Conservation (phyloP, 2,113 vertebrate species). For the Nanorana parkeri region DNA sequence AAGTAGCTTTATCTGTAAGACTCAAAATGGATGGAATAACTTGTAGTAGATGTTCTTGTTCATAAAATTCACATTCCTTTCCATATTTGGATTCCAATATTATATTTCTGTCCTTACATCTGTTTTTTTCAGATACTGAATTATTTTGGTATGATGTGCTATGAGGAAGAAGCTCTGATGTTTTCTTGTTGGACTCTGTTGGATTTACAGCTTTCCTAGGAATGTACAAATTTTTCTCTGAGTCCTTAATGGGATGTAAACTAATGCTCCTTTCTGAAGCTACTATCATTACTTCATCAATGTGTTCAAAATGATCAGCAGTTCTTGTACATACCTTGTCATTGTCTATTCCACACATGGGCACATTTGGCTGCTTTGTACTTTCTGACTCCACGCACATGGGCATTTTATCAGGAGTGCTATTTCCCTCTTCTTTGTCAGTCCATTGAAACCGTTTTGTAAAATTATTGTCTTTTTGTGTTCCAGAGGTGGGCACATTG, state of each 20-base stretch:
- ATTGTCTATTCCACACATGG: neutral
- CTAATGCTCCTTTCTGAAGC: neutral
- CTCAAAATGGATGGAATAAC: slow-evolving; percentile 20
- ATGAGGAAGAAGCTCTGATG: neutral
- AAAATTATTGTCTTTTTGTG: neutral
- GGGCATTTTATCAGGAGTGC: neutral
- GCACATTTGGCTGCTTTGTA: neutral
- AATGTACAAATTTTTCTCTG: neutral
- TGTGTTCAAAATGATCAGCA: neutral
- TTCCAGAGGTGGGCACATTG: neutral
- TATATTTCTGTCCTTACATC: neutral
- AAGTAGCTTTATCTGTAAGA: slow-evolving; percentile 27
- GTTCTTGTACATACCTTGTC: neutral
- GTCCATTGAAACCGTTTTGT: neutral
- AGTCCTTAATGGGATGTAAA: neutral
- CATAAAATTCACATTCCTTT: slow-evolving; percentile 58
- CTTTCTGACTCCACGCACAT: neutral
- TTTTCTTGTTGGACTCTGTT: neutral
- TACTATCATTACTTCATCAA: neutral
- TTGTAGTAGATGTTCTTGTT: slow-evolving; percentile 55
- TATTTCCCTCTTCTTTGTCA: neutral
- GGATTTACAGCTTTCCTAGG: neutral
- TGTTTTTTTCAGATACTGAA: neutral
- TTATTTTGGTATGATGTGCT: neutral
- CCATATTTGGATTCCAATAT: neutral